phyloP scores from a whole-genome alignment of 1,140 invertebrate genomes.

The Sitodiplosis mosellana region DNA sequence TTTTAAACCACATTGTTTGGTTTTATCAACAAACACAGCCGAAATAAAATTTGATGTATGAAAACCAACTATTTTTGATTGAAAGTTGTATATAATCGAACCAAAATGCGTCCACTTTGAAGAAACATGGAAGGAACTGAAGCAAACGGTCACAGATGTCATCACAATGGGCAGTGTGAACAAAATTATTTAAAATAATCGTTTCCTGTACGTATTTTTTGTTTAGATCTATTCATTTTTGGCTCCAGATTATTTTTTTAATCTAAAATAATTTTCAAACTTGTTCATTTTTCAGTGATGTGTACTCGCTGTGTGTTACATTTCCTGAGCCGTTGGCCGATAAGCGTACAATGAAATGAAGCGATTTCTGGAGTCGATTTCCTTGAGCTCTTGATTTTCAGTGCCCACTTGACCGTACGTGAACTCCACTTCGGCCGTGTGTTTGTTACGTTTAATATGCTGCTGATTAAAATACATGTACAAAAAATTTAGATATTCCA shows the following conservation, averaged over 20 bases:
- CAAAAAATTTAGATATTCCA: slow-evolving; percentile 68
- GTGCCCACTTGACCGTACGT: slow-evolving; percentile 52
- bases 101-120: slow-evolving; percentile 82
- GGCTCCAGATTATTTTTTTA: neutral
- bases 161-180: slow-evolving; percentile 72
- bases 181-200: slow-evolving; percentile 70
- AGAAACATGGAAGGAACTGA: slow-evolving; percentile 66
- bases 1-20: too few relatives aligned
- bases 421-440: slow-evolving; percentile 75
- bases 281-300: slow-evolving; percentile 41
- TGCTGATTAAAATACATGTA: slow-evolving; percentile 75
- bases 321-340: slow-evolving; percentile 78
- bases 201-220: slow-evolving; percentile 53
- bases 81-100: slow-evolving; percentile 6
- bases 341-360: slow-evolving; percentile 63
- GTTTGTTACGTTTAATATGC: slow-evolving; percentile 78
- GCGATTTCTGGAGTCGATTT: slow-evolving; percentile 67
- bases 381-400: slow-evolving; percentile 61
- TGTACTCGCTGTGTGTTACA: slow-evolving; percentile 81
- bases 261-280: neutral
- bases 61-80: too few relatives aligned
- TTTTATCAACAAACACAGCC: too few relatives aligned
- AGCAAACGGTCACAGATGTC: slow-evolving; percentile 75
- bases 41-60: slow-evolving; percentile 18
- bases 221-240: neutral